Percentiles rank a stretch among this genome's conserved stretches.
These are phyloP conservation scores for Brienomyrus longianalis DNA, from an alignment of 2,113 vertebrate species.

Conservation along the genomic window DNA sequence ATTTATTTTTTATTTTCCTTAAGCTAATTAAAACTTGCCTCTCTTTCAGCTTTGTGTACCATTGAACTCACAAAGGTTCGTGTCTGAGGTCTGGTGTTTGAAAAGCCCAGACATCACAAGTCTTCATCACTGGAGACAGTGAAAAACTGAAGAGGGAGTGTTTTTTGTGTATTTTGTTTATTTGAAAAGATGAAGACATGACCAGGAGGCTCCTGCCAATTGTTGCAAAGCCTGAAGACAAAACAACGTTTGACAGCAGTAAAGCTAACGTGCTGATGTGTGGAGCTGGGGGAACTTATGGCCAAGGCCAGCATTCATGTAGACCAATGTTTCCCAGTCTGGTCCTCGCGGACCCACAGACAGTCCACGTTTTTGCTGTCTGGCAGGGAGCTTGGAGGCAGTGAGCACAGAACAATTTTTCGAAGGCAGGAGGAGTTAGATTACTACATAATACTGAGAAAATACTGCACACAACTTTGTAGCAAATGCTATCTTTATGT, in stretches of 20 bases:
- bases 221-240: neutral
- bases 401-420: no score
- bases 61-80: neutral
- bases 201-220: neutral
- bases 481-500: neutral
- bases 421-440: no score
- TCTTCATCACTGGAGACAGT: neutral
- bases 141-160: neutral
- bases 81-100: neutral
- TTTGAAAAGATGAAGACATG: neutral
- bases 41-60: neutral
- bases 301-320: neutral
- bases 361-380: neutral
- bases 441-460: neutral
- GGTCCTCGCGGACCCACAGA: neutral
- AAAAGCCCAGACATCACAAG: neutral
- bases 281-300: neutral
- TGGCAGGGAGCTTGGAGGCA: neutral
- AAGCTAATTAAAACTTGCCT: constrained; percentile 23
- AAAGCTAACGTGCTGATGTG: neutral
- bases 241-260: neutral
- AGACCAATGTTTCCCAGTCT: neutral
- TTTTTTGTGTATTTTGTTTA: neutral
- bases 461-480: neutral
- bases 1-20: neutral